Evolutionary conservation across 2,797 vertebrate genomes (phyloP), one percentile per base, ranked within the genome.

Genomic region (Amblyraja radiata): DNA sequence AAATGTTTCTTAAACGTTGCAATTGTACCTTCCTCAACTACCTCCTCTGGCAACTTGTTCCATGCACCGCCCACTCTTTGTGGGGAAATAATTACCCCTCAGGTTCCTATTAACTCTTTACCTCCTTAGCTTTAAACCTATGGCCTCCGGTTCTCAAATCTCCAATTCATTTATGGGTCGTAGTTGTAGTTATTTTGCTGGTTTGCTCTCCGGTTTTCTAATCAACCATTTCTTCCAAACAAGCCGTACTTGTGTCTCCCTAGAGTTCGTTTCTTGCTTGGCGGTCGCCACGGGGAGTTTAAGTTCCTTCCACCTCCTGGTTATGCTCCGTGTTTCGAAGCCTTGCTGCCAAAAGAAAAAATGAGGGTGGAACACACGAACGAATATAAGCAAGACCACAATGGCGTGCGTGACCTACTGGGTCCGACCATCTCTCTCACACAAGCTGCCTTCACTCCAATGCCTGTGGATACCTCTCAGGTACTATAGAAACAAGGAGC

Each of bases 251-350:
- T 88, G 93, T 93, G 4, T 93, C 71, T 93, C 76, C 93, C 68
- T 93, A 99, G 98, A 95, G 96, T 98, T 58, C 98, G 97, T 94
- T 99, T 98, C 94, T 96, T 99, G 94, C 97, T 99, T 11, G 98
- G 98, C 0, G 98, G 98, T 74, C 97, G 98, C 93, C 98, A 99
- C 3, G 98, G 98, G 71, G 98, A 99, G 94, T 99, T 99, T 95
- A 99, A 99, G 94, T 99, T 99, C 94, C 98, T 99, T 93, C 98
- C 98, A 78, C 98, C 98, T 0, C 97, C 97, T 6, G 98, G 98
- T 7, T 99, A 99, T 21, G 98, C 98, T 18, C 98, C 98, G 0
- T 99, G 98, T 94, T 99, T 97, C 84, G 98, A 99, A 95, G 98
- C 98, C 0, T 97, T 99, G 84, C 94, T 99, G 0, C 98, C 98